Conservation (phyloP, 2,888 invertebrate species). For the Brachynemurus nebulosus region DNA sequence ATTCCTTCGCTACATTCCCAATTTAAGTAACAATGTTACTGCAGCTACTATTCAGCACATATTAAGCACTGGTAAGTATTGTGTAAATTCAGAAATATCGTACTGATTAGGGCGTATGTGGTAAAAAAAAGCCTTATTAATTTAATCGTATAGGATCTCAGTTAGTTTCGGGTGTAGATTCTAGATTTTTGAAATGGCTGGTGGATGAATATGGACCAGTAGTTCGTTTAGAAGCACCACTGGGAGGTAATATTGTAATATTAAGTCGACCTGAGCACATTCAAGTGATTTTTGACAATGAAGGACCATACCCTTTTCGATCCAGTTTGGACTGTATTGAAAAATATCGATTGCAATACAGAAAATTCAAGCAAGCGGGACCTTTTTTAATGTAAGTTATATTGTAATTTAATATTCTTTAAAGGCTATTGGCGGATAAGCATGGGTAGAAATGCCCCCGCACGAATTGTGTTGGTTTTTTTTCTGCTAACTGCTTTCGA, state of each 20-base stretch:
- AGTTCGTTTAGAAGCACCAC: constrained; percentile 47
- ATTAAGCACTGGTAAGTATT: constrained; percentile 35
- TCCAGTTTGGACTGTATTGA: constrained; percentile 49
- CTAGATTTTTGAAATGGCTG: constrained; percentile 31
- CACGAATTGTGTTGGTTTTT: too few relatives aligned
- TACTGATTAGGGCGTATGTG: neutral
- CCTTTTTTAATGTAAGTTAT: constrained; percentile 41
- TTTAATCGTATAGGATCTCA: constrained; percentile 30
- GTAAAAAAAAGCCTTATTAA: neutral
- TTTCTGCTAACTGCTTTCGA: too few relatives aligned
- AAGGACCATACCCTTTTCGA: constrained; percentile 43
- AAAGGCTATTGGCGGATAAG: too few relatives aligned
- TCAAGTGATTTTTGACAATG: constrained; percentile 43
- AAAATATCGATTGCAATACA: constrained; percentile 43
- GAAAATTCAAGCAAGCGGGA: constrained; percentile 39
- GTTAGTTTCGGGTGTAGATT: constrained; percentile 33
- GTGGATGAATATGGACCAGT: constrained; percentile 47
- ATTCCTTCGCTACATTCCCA: constrained; percentile 44
- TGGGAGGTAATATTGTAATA: constrained; percentile 48
- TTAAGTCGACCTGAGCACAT: constrained; percentile 50
- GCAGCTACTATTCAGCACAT: constrained; percentile 37
- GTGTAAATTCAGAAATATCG: neutral
- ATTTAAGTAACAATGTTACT: constrained; percentile 46
- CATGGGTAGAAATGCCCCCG: too few relatives aligned
- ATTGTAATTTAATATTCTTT: too few relatives aligned